Conservation (phyloP, 2,888 invertebrate genomes). For the Strigamia transsilvanica region DNA sequence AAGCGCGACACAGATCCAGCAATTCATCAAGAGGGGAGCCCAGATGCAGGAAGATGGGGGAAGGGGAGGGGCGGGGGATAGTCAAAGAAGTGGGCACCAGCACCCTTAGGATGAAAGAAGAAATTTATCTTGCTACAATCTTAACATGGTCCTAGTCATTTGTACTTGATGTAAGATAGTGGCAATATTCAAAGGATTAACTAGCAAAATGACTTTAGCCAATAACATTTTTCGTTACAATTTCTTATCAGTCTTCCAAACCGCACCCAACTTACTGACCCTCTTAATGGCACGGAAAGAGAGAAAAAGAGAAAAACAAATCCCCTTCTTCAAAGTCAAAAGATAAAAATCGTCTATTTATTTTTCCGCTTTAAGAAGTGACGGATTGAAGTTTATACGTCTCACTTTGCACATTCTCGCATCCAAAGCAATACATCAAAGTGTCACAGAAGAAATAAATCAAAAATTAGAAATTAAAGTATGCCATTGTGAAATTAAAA, state of each 20-base stretch:
- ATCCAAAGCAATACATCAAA: not conserved
- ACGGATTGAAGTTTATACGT: not conserved
- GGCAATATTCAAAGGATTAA: conserved; percentile 49
- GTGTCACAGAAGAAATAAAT: not conserved
- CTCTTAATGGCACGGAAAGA: not conserved
- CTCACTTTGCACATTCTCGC: not conserved
- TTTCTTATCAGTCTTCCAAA: conserved; percentile 12
- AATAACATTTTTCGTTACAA: not conserved
- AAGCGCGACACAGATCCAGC: conserved; percentile 37
- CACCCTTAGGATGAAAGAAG: conserved; percentile 44
- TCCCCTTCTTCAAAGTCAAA: conserved; percentile 46
- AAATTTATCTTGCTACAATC: conserved; percentile 46
- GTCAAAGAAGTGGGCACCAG: conserved; percentile 30
- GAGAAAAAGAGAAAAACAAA: not conserved
- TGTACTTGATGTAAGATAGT: conserved; percentile 41
- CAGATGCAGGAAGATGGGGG: conserved; percentile 35
- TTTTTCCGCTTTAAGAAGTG: not conserved
- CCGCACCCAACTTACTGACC: conserved; percentile 26
- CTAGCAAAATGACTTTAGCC: conserved; percentile 35
- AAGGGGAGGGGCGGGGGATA: not conserved
- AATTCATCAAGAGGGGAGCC: conserved; percentile 45
- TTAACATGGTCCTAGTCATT: conserved; percentile 43
- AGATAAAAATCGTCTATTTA: not conserved
- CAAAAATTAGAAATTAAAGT: not conserved
- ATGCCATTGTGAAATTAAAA: not conserved